Evolutionary conservation across 2,113 vertebrate species (phyloP).

Genomic region (Psilopogon haemacephalus): DNA sequence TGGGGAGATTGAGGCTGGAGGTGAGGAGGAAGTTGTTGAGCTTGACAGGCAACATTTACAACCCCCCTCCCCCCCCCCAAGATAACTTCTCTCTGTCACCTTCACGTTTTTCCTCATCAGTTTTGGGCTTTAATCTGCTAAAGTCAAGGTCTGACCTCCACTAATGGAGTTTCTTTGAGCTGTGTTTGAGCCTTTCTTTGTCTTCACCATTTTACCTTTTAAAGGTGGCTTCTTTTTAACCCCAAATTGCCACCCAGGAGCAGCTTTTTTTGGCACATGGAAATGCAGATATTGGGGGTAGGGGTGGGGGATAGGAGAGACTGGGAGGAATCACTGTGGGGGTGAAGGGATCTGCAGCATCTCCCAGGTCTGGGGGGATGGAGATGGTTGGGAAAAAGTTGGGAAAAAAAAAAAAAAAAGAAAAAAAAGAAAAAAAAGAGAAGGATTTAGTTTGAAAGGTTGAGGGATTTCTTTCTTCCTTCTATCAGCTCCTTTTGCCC

Average conservation of each 20-base stretch:
- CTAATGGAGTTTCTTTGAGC: not conserved
- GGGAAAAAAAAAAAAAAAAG: too few species aligned
- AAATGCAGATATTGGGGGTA: not conserved
- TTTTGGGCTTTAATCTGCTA: not conserved
- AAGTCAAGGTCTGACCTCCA: not conserved
- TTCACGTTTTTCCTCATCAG: not conserved
- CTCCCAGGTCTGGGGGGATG: fast-evolving
- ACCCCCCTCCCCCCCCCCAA: too few species aligned
- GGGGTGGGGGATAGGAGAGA: not conserved
- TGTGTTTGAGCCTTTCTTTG: not conserved
- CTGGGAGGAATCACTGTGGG: fast-evolving
- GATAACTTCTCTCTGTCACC: not conserved
- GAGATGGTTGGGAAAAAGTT: not conserved
- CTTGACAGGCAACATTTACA: not conserved
- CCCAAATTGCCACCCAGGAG: not conserved
- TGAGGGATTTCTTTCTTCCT: not conserved
- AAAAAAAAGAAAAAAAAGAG: too few species aligned
- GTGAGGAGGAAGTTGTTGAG: too few species aligned
- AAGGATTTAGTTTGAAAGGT: too few species aligned
- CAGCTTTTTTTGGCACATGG: fast-evolving
- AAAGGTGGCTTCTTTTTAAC: not conserved
- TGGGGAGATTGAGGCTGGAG: too few species aligned
- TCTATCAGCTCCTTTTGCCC: not conserved
- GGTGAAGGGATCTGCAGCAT: too few species aligned
- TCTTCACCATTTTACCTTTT: fast-evolving